phyloP scores from a whole-genome alignment of 2,113 vertebrate species.

The Leptocoma aspasia region DNA sequence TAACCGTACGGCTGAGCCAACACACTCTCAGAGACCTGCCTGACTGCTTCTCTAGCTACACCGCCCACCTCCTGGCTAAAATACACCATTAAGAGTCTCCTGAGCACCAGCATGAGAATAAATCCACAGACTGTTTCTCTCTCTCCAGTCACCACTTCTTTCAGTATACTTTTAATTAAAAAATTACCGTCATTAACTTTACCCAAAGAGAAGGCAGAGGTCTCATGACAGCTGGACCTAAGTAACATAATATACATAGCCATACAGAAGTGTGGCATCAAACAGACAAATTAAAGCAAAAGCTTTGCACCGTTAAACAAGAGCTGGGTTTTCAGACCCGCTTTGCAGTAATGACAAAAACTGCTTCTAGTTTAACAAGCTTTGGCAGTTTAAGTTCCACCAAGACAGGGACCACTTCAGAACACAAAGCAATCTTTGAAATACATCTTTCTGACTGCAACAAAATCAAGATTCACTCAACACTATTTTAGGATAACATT shows the following conservation, averaged over 20 bases:
- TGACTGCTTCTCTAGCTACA: background rate
- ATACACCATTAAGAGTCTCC: background rate
- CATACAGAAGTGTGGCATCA: background rate
- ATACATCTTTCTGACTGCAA: background rate
- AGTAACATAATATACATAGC: background rate
- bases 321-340: background rate
- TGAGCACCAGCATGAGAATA: background rate
- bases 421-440: background rate
- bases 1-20: background rate
- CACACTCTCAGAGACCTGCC: background rate
- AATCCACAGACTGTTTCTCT: fast-evolving
- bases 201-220: background rate
- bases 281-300: background rate
- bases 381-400: background rate
- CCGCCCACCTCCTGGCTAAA: background rate
- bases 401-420: background rate
- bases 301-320: background rate
- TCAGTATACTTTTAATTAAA: background rate
- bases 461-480: background rate
- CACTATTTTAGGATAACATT: background rate
- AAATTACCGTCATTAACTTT: background rate
- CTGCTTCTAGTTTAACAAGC: background rate
- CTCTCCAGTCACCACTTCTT: background rate
- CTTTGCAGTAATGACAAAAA: background rate
- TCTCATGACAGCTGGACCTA: background rate